Conservation (phyloP, 2,113 vertebrate genomes). For the Gorilla gorilla region DNA sequence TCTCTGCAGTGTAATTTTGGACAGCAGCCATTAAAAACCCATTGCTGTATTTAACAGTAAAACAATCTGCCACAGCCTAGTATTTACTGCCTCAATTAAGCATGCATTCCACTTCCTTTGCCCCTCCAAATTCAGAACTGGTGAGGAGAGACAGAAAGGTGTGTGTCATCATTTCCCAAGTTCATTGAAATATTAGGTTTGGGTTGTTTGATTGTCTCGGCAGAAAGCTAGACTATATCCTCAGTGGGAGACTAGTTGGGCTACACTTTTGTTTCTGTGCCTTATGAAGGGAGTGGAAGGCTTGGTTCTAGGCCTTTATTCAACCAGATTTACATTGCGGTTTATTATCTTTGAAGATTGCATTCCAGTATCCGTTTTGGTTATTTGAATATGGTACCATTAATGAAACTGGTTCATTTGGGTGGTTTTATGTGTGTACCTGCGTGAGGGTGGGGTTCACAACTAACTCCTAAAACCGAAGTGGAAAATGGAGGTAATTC, state of each 20-base stretch:
- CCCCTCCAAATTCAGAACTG: background rate
- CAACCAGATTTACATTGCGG: background rate
- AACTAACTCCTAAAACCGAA: background rate
- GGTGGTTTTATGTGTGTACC: background rate
- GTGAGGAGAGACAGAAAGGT: background rate
- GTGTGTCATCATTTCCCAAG: background rate
- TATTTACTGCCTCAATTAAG: slow-evolving; percentile 63
- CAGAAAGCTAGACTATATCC: background rate
- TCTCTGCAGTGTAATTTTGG: slow-evolving; percentile 66
- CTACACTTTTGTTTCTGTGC: background rate
- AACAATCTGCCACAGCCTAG: slow-evolving; percentile 21
- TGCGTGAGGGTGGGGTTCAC: background rate
- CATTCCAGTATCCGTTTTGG: background rate
- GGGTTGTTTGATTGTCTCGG: background rate
- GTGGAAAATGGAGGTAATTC: background rate
- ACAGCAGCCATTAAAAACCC: slow-evolving; percentile 71
- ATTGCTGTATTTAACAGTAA: slow-evolving; percentile 68
- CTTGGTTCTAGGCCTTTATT: background rate
- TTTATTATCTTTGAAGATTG: background rate
- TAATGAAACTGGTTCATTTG: background rate
- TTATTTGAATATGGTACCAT: background rate
- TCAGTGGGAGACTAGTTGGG: background rate
- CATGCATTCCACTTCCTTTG: background rate
- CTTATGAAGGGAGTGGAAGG: background rate
- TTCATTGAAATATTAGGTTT: background rate